phyloP scores from a whole-genome alignment of 2,888 invertebrate genomes.

The Stenichneumon culpator region DNA sequence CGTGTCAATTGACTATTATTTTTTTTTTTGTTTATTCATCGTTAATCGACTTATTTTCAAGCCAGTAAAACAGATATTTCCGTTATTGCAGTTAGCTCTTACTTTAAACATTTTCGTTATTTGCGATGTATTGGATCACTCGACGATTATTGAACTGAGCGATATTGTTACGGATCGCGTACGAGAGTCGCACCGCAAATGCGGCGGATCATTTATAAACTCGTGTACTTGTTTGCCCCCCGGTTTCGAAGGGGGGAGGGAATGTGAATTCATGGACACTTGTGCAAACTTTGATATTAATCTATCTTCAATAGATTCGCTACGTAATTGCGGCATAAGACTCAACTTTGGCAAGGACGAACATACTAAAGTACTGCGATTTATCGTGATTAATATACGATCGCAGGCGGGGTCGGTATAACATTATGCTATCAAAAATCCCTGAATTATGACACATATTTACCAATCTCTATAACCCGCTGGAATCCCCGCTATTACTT shows the following conservation, averaged over 20 bases:
- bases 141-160: background rate
- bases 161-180: slow-evolving; percentile 13
- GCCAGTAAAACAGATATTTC: background rate
- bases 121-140: slow-evolving; percentile 1
- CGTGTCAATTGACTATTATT: background rate
- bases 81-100: slow-evolving; percentile 32
- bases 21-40: background rate
- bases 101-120: slow-evolving; percentile 57
- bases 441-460: background rate
- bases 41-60: background rate
- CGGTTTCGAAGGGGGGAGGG: background rate
- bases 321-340: background rate
- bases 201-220: slow-evolving; percentile 12
- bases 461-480: background rate
- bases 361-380: background rate
- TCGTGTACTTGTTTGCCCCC: slow-evolving; percentile 45
- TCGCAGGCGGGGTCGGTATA: background rate
- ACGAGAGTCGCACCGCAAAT: slow-evolving; percentile 29
- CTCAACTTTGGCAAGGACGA: background rate
- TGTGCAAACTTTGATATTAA: slow-evolving; percentile 51
- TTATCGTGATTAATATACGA: background rate
- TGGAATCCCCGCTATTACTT: background rate
- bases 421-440: background rate
- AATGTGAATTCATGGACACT: slow-evolving; percentile 25
- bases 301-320: slow-evolving; percentile 24